Conservation (phyloP, 1,140 invertebrate genomes). For the Temnothorax nylanderi region DNA sequence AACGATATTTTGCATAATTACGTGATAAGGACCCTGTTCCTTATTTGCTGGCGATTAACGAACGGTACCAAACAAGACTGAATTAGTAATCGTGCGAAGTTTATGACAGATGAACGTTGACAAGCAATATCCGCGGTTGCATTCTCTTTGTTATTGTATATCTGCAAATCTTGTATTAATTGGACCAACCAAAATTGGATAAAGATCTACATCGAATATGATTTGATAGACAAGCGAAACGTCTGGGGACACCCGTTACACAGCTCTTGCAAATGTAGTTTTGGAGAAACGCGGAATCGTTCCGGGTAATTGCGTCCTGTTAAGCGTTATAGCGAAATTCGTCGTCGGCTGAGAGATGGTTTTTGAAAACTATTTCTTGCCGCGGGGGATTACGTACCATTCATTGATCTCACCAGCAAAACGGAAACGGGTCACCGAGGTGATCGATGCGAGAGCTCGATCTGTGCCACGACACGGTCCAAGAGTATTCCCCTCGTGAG, state of each 20-base stretch:
- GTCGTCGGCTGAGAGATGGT: slow-evolving; percentile 11
- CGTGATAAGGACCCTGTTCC: not conserved
- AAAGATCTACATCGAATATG: not conserved
- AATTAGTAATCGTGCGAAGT: not conserved
- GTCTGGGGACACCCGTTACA: not conserved
- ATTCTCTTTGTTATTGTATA: not conserved
- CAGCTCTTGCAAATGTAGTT: not conserved
- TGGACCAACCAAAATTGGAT: not conserved
- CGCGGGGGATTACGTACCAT: not conserved
- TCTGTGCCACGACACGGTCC: slow-evolving; percentile 66
- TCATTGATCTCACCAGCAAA: slow-evolving; percentile 51
- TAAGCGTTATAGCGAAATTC: slow-evolving; percentile 12
- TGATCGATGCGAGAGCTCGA: slow-evolving; percentile 59
- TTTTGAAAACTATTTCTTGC: slow-evolving; percentile 34
- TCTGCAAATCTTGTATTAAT: not conserved
- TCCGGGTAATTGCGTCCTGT: not conserved
- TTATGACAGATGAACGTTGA: not conserved
- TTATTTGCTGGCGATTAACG: slow-evolving; percentile 42
- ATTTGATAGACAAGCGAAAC: not conserved
- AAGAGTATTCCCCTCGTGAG: slow-evolving; percentile 70
- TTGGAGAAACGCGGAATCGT: not conserved
- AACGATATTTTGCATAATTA: slow-evolving; percentile 63
- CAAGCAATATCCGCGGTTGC: not conserved
- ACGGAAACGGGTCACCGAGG: slow-evolving; percentile 49
- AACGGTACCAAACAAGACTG: not conserved